phyloP scores from a whole-genome alignment of 2,113 vertebrate genomes.

The Tychaedon coryphoeus region DNA sequence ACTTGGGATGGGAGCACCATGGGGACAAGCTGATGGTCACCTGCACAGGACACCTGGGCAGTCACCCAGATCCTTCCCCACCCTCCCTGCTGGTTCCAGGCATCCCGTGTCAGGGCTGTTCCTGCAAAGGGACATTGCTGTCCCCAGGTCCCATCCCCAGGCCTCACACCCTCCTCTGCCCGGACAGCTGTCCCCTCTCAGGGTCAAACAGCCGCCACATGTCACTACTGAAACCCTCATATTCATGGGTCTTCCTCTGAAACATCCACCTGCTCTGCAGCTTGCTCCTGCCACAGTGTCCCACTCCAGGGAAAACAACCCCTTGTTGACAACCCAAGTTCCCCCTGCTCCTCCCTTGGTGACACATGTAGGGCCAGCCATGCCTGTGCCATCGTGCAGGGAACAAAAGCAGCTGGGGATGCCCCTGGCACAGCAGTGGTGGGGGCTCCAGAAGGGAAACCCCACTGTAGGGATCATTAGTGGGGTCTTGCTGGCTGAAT shows the following conservation, averaged over 20 bases:
- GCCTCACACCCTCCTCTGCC: background rate
- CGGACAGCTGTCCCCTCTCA: slow-evolving; percentile 27
- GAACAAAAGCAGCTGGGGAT: background rate
- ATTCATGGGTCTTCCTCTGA: slow-evolving; percentile 37
- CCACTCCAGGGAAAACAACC: background rate
- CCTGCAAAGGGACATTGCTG: background rate
- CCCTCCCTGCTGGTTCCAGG: background rate
- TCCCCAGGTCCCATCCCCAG: background rate
- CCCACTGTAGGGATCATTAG: fast-evolving
- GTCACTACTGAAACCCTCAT: background rate
- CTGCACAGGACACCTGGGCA: background rate
- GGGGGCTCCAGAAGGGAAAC: fast-evolving
- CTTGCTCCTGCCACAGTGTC: background rate
- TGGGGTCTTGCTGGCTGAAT: background rate
- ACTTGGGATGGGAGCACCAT: too few relatives aligned
- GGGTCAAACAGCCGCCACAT: background rate
- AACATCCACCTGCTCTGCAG: slow-evolving; percentile 35
- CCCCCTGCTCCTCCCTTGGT: fast-evolving
- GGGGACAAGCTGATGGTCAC: background rate
- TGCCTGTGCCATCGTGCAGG: fast-evolving
- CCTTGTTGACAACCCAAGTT: background rate
- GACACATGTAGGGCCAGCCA: background rate
- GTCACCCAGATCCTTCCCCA: background rate
- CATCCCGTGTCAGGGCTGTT: background rate
- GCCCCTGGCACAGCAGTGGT: fast-evolving